Evolutionary conservation across 2,797 vertebrate species (phyloP).

Genomic region (Hybognathus amarus): DNA sequence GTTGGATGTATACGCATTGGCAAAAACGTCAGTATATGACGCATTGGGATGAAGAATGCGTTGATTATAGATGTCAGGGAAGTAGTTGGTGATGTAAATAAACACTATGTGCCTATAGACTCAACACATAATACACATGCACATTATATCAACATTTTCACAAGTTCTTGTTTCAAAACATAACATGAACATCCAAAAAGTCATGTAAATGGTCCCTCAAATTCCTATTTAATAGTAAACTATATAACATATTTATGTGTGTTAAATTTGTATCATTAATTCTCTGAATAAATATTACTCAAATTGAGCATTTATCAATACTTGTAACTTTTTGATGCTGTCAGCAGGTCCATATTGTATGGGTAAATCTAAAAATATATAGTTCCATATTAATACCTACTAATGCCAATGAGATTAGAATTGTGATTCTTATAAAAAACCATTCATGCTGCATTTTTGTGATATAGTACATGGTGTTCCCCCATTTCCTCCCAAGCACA

Average conservation of each 20-base stretch:
- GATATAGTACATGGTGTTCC: background rate
- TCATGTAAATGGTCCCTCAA: background rate
- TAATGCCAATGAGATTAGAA: background rate
- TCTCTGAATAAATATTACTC: background rate
- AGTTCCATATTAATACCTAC: background rate
- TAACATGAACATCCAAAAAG: background rate
- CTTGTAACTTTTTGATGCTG: background rate
- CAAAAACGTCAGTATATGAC: no score
- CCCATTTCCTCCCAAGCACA: background rate
- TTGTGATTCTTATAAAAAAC: background rate
- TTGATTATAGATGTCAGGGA: background rate
- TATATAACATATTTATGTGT: background rate
- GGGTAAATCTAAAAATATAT: background rate
- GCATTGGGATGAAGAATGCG: no score
- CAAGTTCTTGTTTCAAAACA: no score
- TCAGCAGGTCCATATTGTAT: background rate
- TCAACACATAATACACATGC: background rate
- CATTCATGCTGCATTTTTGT: constrained; percentile 3
- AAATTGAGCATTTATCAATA: background rate
- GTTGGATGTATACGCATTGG: no score
- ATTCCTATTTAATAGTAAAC: background rate
- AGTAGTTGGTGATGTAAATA: background rate
- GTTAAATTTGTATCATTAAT: background rate
- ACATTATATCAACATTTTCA: background rate
- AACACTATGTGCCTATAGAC: background rate